Evolutionary conservation across 2,797 vertebrate species (phyloP), one percentile per base, ranked within the genome.

Genomic region (Bradypodion pumilum): DNA sequence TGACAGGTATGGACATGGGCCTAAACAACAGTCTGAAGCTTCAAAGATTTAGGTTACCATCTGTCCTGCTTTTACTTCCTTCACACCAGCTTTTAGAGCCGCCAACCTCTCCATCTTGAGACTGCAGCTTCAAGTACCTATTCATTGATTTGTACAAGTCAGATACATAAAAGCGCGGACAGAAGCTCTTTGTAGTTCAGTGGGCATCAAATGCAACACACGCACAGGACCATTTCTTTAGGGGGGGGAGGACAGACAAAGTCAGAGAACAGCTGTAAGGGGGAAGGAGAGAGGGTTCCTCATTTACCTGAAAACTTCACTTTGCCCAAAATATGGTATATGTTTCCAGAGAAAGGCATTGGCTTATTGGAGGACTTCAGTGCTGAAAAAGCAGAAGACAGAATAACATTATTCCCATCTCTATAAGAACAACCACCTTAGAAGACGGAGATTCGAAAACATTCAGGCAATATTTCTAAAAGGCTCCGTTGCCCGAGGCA

Each of bases 271-370:
- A 37, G 21, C 5, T n/a, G 13, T 8, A 3, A 4, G 1, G 3
- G 3, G 9, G 16, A 19, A 1, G 10, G 37, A 5, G 44, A 10
- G 3, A 63, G 44, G 1, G 0, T 68, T 72, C 5, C 52, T 19
- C n/a, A 21, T 89, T 94, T 97, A 99, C 98, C 98, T 95, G 98
- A 97, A 93, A 99, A 99, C 78, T 94, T 76, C 80, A 99, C 96
- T 96, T 96, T 98, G 79, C 98, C 98, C 94, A 96, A 94, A 89
- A 99, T 95, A 89, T 98, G 98, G 95, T 99, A 99, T 80, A 99
- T 94, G 87, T 99, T 99, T 94, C 98, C 98, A 87, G 87, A 96
- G 92, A 98, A 98, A n/a, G 98, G 97, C 90, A 94, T 97, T 7
- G 96, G 90, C 91, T 96, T 97, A 75, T 98, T 95, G 42, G 97